A percentile compares a stretch with the other conserved stretches of the same genome.
Conservation (phyloP, 2,113 vertebrate species). For the Ursus arctos region DNA sequence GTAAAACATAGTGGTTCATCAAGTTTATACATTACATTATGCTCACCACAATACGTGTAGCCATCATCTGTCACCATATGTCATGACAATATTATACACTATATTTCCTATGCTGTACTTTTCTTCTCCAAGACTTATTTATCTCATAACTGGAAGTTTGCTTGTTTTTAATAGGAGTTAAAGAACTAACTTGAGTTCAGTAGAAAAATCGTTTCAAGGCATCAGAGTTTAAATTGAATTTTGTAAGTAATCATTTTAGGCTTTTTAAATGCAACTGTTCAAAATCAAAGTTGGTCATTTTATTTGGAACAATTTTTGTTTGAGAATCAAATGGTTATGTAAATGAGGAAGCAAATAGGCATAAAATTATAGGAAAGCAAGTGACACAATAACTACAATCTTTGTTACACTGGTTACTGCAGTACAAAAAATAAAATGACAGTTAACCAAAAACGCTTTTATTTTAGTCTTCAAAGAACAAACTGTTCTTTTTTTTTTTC, state of each 20-base stretch:
- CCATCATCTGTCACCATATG: background rate
- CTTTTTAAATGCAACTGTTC: conserved; percentile 31
- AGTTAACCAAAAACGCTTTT: conserved; percentile 74
- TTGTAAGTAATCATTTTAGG: conserved; percentile 12
- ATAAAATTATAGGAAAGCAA: conserved; percentile 44
- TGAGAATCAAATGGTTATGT: background rate
- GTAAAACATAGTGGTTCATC: background rate
- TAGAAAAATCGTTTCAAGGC: conserved; percentile 20
- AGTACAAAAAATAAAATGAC: conserved; percentile 41
- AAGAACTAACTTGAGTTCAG: conserved; percentile 17
- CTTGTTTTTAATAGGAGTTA: background rate
- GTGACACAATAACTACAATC: background rate
- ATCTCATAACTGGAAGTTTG: background rate
- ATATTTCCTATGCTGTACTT: background rate
- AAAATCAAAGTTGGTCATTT: conserved; percentile 50
- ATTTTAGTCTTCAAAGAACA: conserved; percentile 81
- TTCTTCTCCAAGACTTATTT: background rate
- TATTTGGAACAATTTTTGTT: background rate
- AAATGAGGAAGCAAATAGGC: background rate
- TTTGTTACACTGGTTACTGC: background rate
- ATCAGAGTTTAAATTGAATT: conserved; percentile 37
- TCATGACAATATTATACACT: background rate
- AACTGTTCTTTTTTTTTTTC: background rate
- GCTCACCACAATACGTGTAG: background rate
- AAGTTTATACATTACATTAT: background rate